These are phyloP conservation scores for Oreochromis grahami DNA, from an alignment of 2,797 vertebrate species.

Conservation along the genomic window DNA sequence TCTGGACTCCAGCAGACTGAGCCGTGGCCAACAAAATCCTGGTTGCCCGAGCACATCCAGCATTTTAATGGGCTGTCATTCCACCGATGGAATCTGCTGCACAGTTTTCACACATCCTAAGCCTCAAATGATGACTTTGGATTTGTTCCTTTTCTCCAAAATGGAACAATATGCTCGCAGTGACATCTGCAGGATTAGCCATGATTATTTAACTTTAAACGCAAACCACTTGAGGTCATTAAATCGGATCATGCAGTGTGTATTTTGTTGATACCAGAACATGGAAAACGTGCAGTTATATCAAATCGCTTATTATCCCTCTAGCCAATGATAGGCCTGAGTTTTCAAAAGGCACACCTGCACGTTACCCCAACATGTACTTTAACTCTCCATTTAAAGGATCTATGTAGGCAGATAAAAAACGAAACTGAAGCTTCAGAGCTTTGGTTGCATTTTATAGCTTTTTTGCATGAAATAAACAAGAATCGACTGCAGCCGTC, in stretches of 20 bases:
- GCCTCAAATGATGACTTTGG: conserved; percentile 16
- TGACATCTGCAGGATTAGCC: conserved; percentile 63
- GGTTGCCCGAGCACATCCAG: conserved; percentile 37
- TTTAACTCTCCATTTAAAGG: not conserved
- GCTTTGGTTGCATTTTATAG: not conserved
- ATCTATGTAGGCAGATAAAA: not conserved
- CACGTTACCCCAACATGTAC: not conserved
- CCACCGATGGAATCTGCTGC: conserved; percentile 37
- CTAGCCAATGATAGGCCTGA: not conserved
- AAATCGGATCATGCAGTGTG: not conserved
- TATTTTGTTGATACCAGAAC: not conserved
- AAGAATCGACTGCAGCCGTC: not conserved
- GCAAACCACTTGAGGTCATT: not conserved
- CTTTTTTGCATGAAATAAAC: not conserved
- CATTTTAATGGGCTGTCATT: conserved; percentile 44
- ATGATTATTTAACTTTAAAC: conserved; percentile 27
- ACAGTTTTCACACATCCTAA: conserved; percentile 45
- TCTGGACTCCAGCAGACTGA: conserved; percentile 39
- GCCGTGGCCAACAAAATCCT: conserved; percentile 5
- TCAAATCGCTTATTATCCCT: not conserved
- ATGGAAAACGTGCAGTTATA: not conserved
- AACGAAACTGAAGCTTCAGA: not conserved
- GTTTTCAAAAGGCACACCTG: not conserved
- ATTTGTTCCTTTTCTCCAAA: conserved; percentile 7
- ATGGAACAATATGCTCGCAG: conserved; percentile 47